Base-by-base conservation (phyloP, 2,113 vertebrate genomes). In the Cololabis saira region DNA sequence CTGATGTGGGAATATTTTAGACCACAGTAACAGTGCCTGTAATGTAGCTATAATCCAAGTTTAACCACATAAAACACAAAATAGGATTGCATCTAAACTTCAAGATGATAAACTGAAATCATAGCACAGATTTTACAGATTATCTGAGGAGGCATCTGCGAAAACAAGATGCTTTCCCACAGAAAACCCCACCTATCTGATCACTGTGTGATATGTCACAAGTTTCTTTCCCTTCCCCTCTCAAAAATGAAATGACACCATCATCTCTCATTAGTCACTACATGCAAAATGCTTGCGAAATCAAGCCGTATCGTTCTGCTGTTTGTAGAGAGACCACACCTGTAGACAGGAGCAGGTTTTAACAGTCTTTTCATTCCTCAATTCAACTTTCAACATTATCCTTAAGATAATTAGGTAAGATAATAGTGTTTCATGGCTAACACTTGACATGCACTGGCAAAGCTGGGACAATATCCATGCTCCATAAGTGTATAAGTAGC, bases 261-360 rank as follows among this genome's bases (percentile, higher is more conserved):
- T 61, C 73, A 54, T 66, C 73, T 67, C 71, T 53, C 61, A 82
- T 84, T 68, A 90, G 81, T 89, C 85, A 87, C 73, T 2, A 30
- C 67, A 89, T 80, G 84, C 87, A 90, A 82, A 92, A 63, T 14
- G 44, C 27, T 27, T 33, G 44, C 1, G 41, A 51, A 41, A 41
- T 33, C 2, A 70, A 64, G 81, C 86, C 61, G 84, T 65, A 18
- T 85, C 85, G 64, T n/a, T 16, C 14, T 21, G 51, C 64, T 19
- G 24, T 63, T 50, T 67, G 70, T 44, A 42, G 43, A 71, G 53
- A 74, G 68, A 61, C 83, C 87, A 82, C 84, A 81, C 91, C 89
- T 89, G 77, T 59, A 51, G 22, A 66, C 17, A 4, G 55, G 52
- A 70, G 84, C 86, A 89, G 63, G 80, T 85, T 71, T 56, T 50